These are phyloP conservation scores for Galleria mellonella DNA, from an alignment of 1,140 invertebrate species.

Conservation along the genomic window DNA sequence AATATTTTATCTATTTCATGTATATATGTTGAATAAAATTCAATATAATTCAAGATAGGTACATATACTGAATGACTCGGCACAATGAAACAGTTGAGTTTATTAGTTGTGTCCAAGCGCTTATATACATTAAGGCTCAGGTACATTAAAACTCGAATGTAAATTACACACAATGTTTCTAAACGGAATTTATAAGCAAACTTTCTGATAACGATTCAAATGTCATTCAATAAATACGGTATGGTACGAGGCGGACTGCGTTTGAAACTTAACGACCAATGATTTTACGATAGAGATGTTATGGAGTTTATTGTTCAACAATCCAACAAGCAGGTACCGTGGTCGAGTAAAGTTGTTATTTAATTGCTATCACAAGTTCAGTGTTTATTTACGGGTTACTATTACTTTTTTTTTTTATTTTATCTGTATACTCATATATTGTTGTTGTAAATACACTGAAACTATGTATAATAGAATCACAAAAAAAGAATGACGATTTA, in stretches of 20 bases:
- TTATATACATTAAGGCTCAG: background rate
- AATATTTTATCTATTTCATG: too few relatives aligned
- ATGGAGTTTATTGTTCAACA: background rate
- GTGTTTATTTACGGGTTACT: background rate
- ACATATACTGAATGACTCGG: too few relatives aligned
- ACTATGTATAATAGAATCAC: too few relatives aligned
- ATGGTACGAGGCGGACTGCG: constrained; percentile 1
- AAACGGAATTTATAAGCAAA: constrained; percentile 5
- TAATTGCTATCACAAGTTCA: constrained; percentile 1
- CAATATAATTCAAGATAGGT: too few relatives aligned
- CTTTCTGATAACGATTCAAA: constrained; percentile 4
- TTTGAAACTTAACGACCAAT: constrained; percentile 2
- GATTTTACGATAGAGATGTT: background rate
- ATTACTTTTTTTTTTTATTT: too few relatives aligned
- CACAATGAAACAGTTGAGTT: too few relatives aligned
- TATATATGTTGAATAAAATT: too few relatives aligned
- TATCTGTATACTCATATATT: too few relatives aligned
- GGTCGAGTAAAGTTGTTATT: background rate
- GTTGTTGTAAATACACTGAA: too few relatives aligned
- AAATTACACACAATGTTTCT: constrained; percentile 7
- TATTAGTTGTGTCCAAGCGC: too few relatives aligned
- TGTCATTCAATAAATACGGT: constrained; percentile 5
- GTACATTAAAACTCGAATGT: constrained; percentile 9
- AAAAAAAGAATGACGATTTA: too few relatives aligned
- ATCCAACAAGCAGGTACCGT: background rate